Evolutionary conservation across 2,113 vertebrate species (phyloP).

Genomic region (Mandrillus leucophaeus): DNA sequence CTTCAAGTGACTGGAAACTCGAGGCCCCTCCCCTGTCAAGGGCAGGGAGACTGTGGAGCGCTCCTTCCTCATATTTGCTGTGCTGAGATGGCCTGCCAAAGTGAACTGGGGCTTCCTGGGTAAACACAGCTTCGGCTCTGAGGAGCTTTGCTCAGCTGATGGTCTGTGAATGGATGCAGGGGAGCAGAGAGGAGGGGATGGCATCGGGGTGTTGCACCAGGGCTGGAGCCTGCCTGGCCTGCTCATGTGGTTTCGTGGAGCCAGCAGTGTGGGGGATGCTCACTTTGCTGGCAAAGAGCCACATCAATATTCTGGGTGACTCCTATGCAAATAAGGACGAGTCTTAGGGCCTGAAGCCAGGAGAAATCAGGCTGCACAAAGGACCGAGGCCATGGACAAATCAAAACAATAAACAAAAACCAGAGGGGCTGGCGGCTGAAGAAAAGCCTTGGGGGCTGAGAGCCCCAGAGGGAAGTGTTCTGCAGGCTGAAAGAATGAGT

Average conservation of each 20-base stretch:
- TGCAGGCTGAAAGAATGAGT: background rate
- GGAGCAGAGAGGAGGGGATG: background rate
- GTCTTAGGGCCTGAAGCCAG: background rate
- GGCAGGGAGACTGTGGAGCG: background rate
- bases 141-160: background rate
- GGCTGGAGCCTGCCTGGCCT: background rate
- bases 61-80: background rate
- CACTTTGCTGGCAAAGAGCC: slow-evolving; percentile 38
- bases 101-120: background rate
- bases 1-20: background rate
- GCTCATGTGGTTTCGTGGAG: background rate
- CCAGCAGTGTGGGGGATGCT: background rate
- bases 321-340: slow-evolving; percentile 18
- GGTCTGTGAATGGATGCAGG: background rate
- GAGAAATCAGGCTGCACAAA: background rate
- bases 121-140: background rate
- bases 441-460: background rate
- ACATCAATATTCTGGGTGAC: background rate
- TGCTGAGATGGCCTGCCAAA: background rate
- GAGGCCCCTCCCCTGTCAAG: background rate
- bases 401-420: slow-evolving; percentile 11
- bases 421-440: background rate
- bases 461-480: background rate
- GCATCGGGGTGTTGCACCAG: background rate
- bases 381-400: background rate